Evolutionary conservation across 2,797 vertebrate species (phyloP).

Genomic region (Holocentrus rufus): DNA sequence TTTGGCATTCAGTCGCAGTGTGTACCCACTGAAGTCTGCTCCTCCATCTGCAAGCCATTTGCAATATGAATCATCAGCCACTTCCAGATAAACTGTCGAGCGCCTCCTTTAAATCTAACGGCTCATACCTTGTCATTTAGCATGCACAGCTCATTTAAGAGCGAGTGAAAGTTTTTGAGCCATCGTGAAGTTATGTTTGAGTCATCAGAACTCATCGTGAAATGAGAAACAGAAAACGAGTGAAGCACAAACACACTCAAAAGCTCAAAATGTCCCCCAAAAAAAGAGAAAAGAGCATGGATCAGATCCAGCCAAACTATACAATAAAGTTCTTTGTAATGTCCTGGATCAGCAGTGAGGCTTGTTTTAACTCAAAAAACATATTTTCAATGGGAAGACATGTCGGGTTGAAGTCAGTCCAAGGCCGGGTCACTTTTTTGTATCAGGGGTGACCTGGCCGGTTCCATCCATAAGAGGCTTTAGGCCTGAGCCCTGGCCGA

Average conservation of each 20-base stretch:
- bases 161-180: conserved; percentile 44
- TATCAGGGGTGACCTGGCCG: conserved; percentile 51
- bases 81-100: conserved; percentile 67
- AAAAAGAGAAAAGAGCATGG: conserved; percentile 19
- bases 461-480: conserved; percentile 39
- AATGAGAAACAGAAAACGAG: conserved; percentile 35
- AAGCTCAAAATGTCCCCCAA: conserved; percentile 14
- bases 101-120: conserved; percentile 71
- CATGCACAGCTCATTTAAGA: conserved; percentile 15
- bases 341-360: conserved; percentile 47
- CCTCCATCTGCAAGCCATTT: conserved; percentile 72
- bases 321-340: conserved; percentile 34
- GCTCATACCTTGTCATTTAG: conserved; percentile 55
- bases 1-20: conserved; percentile 56
- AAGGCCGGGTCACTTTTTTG: conserved; percentile 47
- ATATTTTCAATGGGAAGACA: conserved; percentile 51
- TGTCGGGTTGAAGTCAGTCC: conserved; percentile 47
- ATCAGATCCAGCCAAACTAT: conserved; percentile 36
- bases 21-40: conserved; percentile 53
- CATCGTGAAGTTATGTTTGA: conserved; percentile 37
- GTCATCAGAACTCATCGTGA: conserved; percentile 51
- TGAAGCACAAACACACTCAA: conserved; percentile 2
- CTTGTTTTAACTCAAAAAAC: conserved; percentile 53
- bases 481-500: conserved; percentile 50
- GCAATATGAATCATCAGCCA: conserved; percentile 72